These are phyloP conservation scores for Neoscelio sp. DNA, from an alignment of 2,888 invertebrate species.

Conservation along the genomic window DNA sequence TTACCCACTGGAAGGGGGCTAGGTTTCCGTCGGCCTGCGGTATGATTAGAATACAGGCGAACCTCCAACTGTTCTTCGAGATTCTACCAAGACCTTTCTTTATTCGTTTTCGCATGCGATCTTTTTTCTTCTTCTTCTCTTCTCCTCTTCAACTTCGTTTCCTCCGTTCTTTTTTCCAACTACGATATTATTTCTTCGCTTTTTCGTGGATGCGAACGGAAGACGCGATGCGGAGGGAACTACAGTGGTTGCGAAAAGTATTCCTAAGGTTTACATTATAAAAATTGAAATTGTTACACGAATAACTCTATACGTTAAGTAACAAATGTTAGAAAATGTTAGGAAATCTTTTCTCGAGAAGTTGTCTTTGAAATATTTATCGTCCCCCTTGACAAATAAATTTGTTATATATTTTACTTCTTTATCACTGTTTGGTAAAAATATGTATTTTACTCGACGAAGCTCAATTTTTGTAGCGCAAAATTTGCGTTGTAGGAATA, in stretches of 20 bases:
- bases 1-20: conserved; percentile 32
- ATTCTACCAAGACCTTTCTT: conserved; percentile 73
- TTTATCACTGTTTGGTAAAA: not conserved
- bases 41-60: conserved; percentile 82
- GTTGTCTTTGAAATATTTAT: too few species aligned
- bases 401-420: not conserved
- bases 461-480: not conserved
- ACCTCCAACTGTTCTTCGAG: conserved; percentile 78
- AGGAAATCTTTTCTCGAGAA: too few species aligned
- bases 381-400: too few species aligned
- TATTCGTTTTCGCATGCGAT: conserved; percentile 48
- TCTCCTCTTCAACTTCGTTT: conserved; percentile 62
- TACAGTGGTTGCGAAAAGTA: conserved; percentile 50
- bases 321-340: too few species aligned
- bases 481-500: conserved; percentile 5
- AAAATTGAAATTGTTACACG: conserved; percentile 30
- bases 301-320: conserved; percentile 11
- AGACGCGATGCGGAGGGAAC: conserved; percentile 68
- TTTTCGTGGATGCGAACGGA: conserved; percentile 68
- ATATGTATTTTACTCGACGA: too few species aligned
- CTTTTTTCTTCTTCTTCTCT: conserved; percentile 64
- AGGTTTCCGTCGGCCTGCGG: conserved; percentile 72
- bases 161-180: conserved; percentile 68
- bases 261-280: conserved; percentile 47
- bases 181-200: conserved; percentile 68